Evolutionary conservation across 64 coral and sea anemone species (phyloP).

Genomic region (Acropora tenuis): DNA sequence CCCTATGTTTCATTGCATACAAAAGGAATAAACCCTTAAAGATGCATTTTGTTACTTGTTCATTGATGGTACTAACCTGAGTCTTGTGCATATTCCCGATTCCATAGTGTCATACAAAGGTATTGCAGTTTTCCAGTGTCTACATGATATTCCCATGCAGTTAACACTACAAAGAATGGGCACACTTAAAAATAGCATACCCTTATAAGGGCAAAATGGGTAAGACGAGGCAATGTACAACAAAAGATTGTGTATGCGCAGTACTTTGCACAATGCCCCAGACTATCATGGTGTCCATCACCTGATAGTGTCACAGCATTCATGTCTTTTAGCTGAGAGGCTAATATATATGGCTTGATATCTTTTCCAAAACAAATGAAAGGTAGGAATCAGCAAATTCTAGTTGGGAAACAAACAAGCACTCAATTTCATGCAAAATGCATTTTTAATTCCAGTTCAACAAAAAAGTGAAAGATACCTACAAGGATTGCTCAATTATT

Average conservation of each 20-base stretch:
- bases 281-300: slow-evolving; percentile 34
- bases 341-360: neutral
- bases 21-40: too few species aligned
- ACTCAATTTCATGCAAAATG: neutral
- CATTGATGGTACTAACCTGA: too few species aligned
- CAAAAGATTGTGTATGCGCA: slow-evolving; percentile 42
- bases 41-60: too few species aligned
- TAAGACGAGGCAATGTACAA: neutral
- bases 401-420: neutral
- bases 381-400: slow-evolving; percentile 27
- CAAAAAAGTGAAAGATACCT: neutral
- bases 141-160: too few species aligned
- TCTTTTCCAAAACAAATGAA: slow-evolving; percentile 29
- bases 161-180: too few species aligned
- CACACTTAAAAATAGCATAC: neutral
- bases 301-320: slow-evolving; percentile 5
- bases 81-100: too few species aligned
- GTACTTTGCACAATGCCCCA: slow-evolving; percentile 55
- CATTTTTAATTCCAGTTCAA: neutral
- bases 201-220: slow-evolving; percentile 28
- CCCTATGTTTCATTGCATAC: too few species aligned
- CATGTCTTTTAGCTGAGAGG: neutral
- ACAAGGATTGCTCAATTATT: too few species aligned
- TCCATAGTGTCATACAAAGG: too few species aligned
- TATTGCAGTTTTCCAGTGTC: too few species aligned